Evolutionary conservation across 1,140 invertebrate genomes (phyloP).

Genomic region (Eufriesea mexicana): DNA sequence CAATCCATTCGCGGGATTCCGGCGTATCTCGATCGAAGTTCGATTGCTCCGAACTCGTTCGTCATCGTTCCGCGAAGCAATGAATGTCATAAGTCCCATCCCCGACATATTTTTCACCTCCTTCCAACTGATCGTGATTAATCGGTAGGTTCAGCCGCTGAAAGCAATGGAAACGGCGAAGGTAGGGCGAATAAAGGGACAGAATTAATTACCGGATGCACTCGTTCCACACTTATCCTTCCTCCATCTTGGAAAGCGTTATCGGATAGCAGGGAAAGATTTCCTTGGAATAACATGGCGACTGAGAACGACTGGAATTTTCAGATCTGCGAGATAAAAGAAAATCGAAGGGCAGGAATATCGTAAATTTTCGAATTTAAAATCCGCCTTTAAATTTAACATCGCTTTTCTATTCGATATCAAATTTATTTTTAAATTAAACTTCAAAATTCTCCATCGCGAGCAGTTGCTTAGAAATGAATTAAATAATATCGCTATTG

Average conservation of each 20-base stretch:
- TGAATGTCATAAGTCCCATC: constrained; percentile 50
- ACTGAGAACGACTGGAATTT: not conserved
- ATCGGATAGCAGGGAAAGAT: not conserved
- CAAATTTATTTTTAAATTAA: no score
- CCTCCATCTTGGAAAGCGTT: constrained; percentile 40
- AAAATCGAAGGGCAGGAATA: not conserved
- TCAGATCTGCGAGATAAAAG: not conserved
- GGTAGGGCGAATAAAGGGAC: constrained; percentile 18
- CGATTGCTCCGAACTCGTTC: constrained; percentile 41
- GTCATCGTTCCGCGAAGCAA: constrained; percentile 52
- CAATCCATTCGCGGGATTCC: not conserved
- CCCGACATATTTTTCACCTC: constrained; percentile 56
- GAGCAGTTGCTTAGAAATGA: no score
- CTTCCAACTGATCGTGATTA: constrained; percentile 16
- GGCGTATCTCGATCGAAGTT: not conserved
- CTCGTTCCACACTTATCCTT: constrained; percentile 1
- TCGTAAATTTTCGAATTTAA: no score
- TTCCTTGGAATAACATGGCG: not conserved
- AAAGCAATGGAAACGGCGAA: not conserved
- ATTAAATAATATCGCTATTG: not conserved
- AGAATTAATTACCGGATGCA: constrained; percentile 56
- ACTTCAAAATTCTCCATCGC: no score
- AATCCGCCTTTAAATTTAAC: no score
- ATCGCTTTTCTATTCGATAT: no score
- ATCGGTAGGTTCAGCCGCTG: constrained; percentile 49